phyloP scores from a whole-genome alignment of 2,113 vertebrate species.

The Oxyruncus cristatus region DNA sequence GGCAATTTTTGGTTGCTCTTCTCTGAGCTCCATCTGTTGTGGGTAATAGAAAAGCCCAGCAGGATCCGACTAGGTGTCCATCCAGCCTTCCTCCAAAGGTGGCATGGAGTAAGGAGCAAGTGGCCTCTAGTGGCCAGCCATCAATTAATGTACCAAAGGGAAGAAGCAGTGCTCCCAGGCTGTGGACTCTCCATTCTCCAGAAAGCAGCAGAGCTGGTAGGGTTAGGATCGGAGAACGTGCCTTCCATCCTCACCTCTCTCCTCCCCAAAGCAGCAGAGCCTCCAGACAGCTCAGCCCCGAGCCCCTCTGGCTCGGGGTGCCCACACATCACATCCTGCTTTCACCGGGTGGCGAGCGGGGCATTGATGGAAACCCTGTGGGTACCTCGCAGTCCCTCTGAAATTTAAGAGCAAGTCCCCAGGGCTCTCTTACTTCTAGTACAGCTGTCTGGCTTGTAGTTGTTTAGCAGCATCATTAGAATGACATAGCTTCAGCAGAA shows the following conservation, averaged over 20 bases:
- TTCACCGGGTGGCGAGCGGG: not conserved
- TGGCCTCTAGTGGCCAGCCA: slow-evolving; percentile 44
- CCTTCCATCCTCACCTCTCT: not conserved
- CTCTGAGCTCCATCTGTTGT: not conserved
- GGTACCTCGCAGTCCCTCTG: not conserved
- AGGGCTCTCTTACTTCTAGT: not conserved
- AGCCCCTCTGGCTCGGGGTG: rapidly evolving
- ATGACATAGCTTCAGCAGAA: not conserved
- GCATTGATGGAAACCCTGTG: rapidly evolving
- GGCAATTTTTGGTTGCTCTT: not conserved
- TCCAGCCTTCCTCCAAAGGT: not conserved
- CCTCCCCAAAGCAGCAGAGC: rapidly evolving
- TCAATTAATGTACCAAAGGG: not conserved
- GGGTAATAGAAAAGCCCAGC: not conserved
- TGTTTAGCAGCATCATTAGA: not conserved
- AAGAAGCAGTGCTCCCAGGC: not conserved
- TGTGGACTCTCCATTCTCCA: not conserved
- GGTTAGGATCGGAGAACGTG: rapidly evolving
- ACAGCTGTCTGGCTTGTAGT: not conserved
- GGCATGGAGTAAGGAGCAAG: not conserved
- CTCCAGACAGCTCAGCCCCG: not conserved
- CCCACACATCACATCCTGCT: rapidly evolving
- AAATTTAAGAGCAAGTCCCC: not conserved
- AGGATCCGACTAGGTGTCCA: not conserved
- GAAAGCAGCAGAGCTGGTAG: not conserved